Evolutionary conservation across 1,140 invertebrate genomes (phyloP).

Genomic region (Holotrichia oblita): DNA sequence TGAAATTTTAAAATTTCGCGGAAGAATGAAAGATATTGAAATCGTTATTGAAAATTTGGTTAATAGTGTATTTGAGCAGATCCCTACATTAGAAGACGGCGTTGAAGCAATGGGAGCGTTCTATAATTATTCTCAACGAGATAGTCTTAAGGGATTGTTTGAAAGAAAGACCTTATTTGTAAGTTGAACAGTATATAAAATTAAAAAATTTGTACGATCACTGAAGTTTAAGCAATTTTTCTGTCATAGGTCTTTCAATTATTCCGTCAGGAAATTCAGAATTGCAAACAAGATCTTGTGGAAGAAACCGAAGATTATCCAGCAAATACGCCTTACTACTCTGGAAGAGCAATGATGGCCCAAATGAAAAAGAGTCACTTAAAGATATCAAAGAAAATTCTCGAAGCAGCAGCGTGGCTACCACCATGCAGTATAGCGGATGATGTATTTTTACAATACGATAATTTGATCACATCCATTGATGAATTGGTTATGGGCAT

Average conservation of each 20-base stretch:
- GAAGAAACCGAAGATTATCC: slow-evolving; percentile 69
- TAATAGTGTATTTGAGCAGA: slow-evolving; percentile 70
- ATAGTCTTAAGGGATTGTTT: slow-evolving; percentile 71
- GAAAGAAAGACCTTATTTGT: slow-evolving; percentile 66
- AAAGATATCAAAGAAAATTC: slow-evolving; percentile 43
- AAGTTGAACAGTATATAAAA: background rate
- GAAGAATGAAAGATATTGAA: slow-evolving; percentile 74
- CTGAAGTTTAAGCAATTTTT: too few relatives aligned
- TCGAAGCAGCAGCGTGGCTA: slow-evolving; percentile 77
- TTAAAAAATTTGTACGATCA: too few relatives aligned
- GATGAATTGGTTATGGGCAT: slow-evolving; percentile 71
- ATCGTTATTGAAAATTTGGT: slow-evolving; percentile 76
- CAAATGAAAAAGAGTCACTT: slow-evolving; percentile 68
- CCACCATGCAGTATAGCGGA: slow-evolving; percentile 73
- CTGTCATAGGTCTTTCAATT: slow-evolving; percentile 74
- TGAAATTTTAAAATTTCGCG: slow-evolving; percentile 75
- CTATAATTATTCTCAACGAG: slow-evolving; percentile 74
- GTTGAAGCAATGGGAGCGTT: slow-evolving; percentile 74
- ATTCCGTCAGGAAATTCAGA: slow-evolving; percentile 80
- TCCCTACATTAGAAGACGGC: slow-evolving; percentile 77
- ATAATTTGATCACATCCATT: slow-evolving; percentile 71
- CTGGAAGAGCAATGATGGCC: slow-evolving; percentile 74
- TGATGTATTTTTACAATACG: slow-evolving; percentile 74
- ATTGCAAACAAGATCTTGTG: slow-evolving; percentile 75
- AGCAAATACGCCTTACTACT: slow-evolving; percentile 72